A percentile compares a stretch with the other conserved stretches of the same genome.
Evolutionary conservation across 2,888 invertebrate species (phyloP).

Genomic region (Leptopilina drosophilae): DNA sequence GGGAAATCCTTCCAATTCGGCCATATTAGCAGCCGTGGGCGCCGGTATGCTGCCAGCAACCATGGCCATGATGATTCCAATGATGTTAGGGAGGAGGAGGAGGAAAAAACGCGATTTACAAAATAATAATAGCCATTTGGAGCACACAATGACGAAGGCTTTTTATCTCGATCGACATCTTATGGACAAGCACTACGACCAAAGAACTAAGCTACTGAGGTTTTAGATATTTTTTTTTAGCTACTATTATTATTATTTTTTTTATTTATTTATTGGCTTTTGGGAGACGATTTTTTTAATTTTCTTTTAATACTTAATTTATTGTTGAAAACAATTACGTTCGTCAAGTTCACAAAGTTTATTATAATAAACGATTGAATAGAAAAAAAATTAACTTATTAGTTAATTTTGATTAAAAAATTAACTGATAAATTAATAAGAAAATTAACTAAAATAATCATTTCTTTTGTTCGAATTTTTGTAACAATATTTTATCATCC

Average conservation of each 20-base stretch:
- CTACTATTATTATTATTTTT: background rate
- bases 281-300: background rate
- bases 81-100: constrained; percentile 85
- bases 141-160: constrained; percentile 45
- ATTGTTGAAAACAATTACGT: background rate
- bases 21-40: constrained; percentile 85
- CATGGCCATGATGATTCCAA: constrained; percentile 88
- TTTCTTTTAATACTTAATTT: too few species aligned
- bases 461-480: too few species aligned
- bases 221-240: constrained; percentile 9
- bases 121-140: constrained; percentile 24
- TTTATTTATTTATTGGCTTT: constrained; percentile 37
- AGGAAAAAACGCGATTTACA: constrained; percentile 72
- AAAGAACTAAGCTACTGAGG: constrained; percentile 42
- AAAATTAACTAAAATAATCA: too few species aligned
- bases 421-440: too few species aligned
- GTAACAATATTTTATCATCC: too few species aligned
- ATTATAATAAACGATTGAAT: too few species aligned
- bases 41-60: constrained; percentile 90
- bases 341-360: too few species aligned
- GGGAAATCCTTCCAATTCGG: constrained; percentile 79
- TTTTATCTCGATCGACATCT: constrained; percentile 40
- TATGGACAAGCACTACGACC: constrained; percentile 35
- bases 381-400: too few species aligned
- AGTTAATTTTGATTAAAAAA: too few species aligned